These are phyloP conservation scores for Artibeus jamaicensis DNA, from an alignment of 2,797 vertebrate species.

Conservation along the genomic window DNA sequence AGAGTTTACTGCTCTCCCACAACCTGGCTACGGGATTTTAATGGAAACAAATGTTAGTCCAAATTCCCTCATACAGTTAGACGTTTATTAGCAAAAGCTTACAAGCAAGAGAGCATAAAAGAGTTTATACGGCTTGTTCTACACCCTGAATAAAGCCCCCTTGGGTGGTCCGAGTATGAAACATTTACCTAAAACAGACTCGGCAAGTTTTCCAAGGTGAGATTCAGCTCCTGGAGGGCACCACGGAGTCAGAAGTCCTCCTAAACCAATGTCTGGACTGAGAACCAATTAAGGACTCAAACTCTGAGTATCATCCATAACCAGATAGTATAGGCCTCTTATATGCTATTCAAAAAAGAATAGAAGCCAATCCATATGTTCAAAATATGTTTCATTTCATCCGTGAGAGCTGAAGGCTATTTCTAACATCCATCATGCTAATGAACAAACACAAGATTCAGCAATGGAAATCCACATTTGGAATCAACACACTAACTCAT, in stretches of 20 bases:
- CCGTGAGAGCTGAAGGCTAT: neutral
- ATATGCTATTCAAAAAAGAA: neutral
- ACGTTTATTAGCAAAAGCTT: neutral
- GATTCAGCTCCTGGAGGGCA: neutral
- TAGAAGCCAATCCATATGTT: neutral
- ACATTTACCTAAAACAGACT: neutral
- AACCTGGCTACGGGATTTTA: neutral
- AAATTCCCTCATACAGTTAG: neutral
- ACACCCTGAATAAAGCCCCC: neutral
- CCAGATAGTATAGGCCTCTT: neutral
- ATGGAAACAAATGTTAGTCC: neutral
- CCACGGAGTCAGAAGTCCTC: neutral
- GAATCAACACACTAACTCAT: neutral
- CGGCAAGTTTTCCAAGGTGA: neutral
- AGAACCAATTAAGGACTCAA: neutral
- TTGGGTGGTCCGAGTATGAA: neutral
- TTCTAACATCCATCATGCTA: neutral
- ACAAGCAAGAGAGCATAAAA: neutral
- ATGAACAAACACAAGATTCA: neutral
- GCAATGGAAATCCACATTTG: neutral
- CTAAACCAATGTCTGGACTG: neutral
- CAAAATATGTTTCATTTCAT: slow-evolving; percentile 3
- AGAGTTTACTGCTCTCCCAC: neutral
- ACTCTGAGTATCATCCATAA: neutral
- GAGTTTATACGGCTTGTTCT: neutral